Conservation (phyloP, 2,888 invertebrate genomes). For the Podotricha telesiphe region DNA sequence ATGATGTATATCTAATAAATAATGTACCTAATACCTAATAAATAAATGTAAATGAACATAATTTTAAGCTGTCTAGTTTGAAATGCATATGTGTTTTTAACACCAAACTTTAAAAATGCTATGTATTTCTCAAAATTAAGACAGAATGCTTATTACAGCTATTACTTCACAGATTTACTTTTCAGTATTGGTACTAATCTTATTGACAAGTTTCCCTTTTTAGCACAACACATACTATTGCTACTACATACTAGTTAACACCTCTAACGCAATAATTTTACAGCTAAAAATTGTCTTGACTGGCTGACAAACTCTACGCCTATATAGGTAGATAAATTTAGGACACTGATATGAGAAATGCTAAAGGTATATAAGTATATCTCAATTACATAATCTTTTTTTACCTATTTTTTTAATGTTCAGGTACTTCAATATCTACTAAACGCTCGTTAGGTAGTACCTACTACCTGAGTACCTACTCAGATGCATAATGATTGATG, state of each 20-base stretch:
- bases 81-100: too few species aligned
- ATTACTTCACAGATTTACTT: constrained; percentile 58
- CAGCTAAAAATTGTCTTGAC: constrained; percentile 14
- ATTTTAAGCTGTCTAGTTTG: too few species aligned
- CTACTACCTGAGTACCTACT: too few species aligned
- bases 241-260: constrained; percentile 49
- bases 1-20: too few species aligned
- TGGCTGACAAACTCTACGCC: neutral
- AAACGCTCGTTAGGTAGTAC: too few species aligned
- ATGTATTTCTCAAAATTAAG: constrained; percentile 2
- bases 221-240: constrained; percentile 69
- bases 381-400: neutral
- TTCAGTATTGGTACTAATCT: constrained; percentile 50
- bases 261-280: constrained; percentile 24
- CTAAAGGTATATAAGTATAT: neutral
- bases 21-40: too few species aligned
- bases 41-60: too few species aligned
- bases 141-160: constrained; percentile 12
- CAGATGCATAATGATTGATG: too few species aligned
- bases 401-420: neutral
- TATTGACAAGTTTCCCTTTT: constrained; percentile 78
- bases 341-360: neutral
- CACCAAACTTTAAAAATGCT: too few species aligned
- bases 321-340: neutral
- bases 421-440: too few species aligned